Evolutionary conservation across 2,888 invertebrate species (phyloP).

Genomic region (Spilarctia lutea): DNA sequence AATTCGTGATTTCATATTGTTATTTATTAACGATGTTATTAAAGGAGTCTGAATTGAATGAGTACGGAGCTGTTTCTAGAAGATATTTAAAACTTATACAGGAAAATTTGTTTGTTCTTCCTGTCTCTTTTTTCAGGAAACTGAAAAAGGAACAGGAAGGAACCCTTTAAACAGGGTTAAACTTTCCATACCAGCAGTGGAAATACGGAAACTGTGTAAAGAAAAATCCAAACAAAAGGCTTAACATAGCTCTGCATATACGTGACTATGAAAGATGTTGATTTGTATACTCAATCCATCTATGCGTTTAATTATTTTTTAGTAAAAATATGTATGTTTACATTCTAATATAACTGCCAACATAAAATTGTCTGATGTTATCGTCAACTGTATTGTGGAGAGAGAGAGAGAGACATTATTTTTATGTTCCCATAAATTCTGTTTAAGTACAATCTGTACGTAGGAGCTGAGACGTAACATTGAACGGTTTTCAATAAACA

Average conservation of each 20-base stretch:
- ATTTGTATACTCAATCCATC: background rate
- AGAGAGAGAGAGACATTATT: conserved; percentile 44
- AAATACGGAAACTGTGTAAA: background rate
- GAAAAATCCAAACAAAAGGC: background rate
- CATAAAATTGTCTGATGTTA: conserved; percentile 37
- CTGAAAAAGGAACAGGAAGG: background rate
- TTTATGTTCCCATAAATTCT: conserved; percentile 59
- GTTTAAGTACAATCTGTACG: conserved; percentile 49
- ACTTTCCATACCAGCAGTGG: background rate
- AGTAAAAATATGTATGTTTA: background rate
- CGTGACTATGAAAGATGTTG: background rate
- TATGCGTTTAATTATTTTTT: background rate
- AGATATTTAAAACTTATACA: background rate
- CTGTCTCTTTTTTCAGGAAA: background rate
- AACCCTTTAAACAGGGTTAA: background rate
- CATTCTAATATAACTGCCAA: conserved; percentile 14
- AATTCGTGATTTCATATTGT: conserved; percentile 22
- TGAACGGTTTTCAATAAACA: conserved; percentile 72
- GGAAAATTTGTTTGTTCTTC: background rate
- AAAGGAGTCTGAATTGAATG: background rate
- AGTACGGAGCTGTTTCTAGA: background rate
- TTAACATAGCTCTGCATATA: background rate
- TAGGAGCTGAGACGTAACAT: conserved; percentile 55
- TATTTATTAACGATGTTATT: background rate
- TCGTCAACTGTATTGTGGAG: conserved; percentile 42